Percentiles rank a stretch among this genome's conserved stretches.
phyloP scores from a whole-genome alignment of 1,140 invertebrate species.

The Coenobita brevimanus region DNA sequence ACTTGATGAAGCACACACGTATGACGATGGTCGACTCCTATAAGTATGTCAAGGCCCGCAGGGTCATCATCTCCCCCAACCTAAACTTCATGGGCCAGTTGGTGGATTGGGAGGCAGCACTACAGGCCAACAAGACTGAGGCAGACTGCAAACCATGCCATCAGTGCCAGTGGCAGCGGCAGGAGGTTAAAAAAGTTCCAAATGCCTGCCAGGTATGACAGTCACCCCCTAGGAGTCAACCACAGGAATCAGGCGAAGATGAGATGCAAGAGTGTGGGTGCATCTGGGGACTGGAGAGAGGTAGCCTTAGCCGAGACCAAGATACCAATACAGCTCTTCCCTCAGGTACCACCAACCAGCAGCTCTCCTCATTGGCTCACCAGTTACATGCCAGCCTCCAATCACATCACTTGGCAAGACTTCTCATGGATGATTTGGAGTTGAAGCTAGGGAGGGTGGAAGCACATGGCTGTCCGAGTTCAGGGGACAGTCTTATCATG shows the following conservation, averaged over 20 bases:
- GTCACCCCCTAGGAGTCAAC: neutral
- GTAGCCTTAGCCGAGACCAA: neutral
- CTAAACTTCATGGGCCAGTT: conserved; percentile 98
- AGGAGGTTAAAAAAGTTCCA: conserved; percentile 64
- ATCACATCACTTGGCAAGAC: conserved; percentile 22
- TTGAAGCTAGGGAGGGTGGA: conserved; percentile 16
- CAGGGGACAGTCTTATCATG: neutral
- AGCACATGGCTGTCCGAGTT: neutral
- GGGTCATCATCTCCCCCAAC: conserved; percentile 95
- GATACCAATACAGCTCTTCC: neutral
- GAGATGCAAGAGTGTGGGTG: conserved; percentile 27
- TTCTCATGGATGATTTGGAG: conserved; percentile 33
- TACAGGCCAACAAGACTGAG: conserved; percentile 74
- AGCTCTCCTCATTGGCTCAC: conserved; percentile 19
- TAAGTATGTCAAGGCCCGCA: conserved; percentile 87
- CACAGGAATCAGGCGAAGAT: neutral
- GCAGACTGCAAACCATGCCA: conserved; percentile 73
- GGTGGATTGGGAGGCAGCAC: conserved; percentile 86
- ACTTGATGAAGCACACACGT: conserved; percentile 92
- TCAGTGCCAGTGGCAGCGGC: conserved; percentile 75
- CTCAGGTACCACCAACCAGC: neutral
- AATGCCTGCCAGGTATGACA: conserved; percentile 70
- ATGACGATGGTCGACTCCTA: conserved; percentile 93
- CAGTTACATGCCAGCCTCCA: conserved; percentile 22
- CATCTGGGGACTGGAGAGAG: conserved; percentile 5